Base-by-base conservation (phyloP, 2,113 vertebrate genomes). In the Tetrao urogallus region DNA sequence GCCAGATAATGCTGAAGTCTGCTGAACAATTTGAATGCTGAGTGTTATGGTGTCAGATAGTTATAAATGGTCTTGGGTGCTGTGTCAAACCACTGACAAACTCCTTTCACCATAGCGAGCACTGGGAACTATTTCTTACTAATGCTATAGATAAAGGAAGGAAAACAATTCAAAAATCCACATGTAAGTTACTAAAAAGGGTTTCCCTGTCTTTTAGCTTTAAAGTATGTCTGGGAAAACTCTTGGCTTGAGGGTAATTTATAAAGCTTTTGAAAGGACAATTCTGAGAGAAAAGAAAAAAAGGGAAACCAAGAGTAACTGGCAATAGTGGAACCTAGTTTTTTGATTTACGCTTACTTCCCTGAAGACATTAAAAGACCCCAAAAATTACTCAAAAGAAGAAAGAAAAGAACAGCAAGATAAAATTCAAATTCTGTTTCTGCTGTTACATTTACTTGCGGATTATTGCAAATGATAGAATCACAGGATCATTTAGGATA, bases 181-280 rank as follows among this genome's bases (percentile, higher is more conserved):
- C 64, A 52, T 77, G 42, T 78, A 82, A 82, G 82, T 90, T 12
- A 89, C 89, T 95, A 95, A 92, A 95, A 93, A 94, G 93, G 89
- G 84, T 22, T 92, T 93, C 58, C 30, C 22, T 70, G 21, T 70
- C 30, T 38, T 60, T 82, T 89, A 91, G 48, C 21, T 87, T 50
- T 70, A 60, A 94, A 87, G 5, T 67, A 80, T 74, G 67, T 82
- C 87, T 92, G 75, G 84, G 71, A 93, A 96, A 91, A 79, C 63
- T 93, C 70, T n/a, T 92, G 45, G 7, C 66, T 79, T 69, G 32
- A 47, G 32, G 45, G 7, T 38, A 69, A 54, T 79, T 92, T 58
- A 87, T 34, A 75, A 54, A 42, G n/a, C 18, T 78, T 95, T 84
- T 66, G 81, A 79, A 63, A 79, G 34, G 65, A 72, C 36, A 75